A percentile compares a stretch with the other conserved stretches of the same genome.
These are phyloP conservation scores for Porites lutea DNA, from an alignment of 64 coral and sea anemone genomes.

Conservation along the genomic window DNA sequence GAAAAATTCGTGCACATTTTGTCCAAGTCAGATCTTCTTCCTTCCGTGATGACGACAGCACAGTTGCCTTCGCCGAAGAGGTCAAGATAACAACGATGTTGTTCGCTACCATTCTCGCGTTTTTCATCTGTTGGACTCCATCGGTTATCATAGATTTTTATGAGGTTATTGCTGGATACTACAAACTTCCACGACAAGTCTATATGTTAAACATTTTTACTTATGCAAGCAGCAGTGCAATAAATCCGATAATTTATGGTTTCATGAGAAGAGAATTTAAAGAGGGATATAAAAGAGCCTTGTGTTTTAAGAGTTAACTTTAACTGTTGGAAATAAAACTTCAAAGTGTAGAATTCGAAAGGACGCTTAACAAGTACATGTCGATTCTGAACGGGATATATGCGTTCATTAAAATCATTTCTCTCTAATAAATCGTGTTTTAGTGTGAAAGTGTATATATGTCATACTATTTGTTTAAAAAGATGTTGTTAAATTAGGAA, in stretches of 20 bases:
- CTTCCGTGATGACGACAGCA: background rate
- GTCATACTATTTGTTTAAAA: too few species aligned
- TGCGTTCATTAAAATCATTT: too few species aligned
- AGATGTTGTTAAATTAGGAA: too few species aligned
- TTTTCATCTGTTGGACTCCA: background rate
- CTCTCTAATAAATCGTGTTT: too few species aligned
- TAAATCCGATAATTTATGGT: conserved; percentile 61
- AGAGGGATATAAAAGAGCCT: conserved; percentile 14
- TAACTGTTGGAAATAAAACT: too few species aligned
- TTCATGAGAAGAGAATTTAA: conserved; percentile 57
- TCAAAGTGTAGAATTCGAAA: too few species aligned
- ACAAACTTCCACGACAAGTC: conserved; percentile 30
- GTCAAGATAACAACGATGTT: conserved; percentile 17
- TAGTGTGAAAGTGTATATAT: too few species aligned
- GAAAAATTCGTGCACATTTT: conserved; percentile 9
- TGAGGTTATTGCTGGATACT: conserved; percentile 28
- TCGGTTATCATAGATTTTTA: conserved; percentile 12
- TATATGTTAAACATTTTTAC: conserved; percentile 35
- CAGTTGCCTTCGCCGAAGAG: background rate
- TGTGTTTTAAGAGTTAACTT: too few species aligned
- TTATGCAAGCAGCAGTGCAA: conserved; percentile 23
- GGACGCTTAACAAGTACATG: too few species aligned
- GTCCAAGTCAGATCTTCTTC: background rate
- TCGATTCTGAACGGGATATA: too few species aligned
- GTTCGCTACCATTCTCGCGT: background rate